phyloP scores from a whole-genome alignment of 2,113 vertebrate genomes.

The Prunella himalayana region DNA sequence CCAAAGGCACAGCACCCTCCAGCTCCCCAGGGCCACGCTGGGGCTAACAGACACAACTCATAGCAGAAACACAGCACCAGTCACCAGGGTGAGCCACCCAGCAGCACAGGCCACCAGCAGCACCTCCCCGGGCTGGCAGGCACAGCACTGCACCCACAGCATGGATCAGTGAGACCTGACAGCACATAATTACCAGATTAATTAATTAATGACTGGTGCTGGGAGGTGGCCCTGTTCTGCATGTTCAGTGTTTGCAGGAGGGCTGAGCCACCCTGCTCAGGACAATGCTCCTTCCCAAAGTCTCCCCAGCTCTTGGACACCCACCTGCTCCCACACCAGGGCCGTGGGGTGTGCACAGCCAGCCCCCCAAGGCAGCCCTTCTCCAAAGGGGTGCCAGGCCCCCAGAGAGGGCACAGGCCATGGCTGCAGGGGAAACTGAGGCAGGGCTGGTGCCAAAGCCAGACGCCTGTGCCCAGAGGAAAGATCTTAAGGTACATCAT shows the following conservation, averaged over 20 bases:
- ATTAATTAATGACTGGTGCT: background rate
- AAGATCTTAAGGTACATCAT: background rate
- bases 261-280: background rate
- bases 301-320: background rate
- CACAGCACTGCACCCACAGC: background rate
- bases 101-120: background rate
- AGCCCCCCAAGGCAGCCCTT: background rate
- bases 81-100: background rate
- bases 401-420: rapidly evolving
- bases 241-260: background rate
- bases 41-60: background rate
- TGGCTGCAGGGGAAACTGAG: background rate
- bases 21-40: rapidly evolving
- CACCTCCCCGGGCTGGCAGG: background rate
- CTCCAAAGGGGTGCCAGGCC: background rate
- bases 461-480: background rate
- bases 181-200: background rate
- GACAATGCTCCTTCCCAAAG: background rate
- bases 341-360: background rate
- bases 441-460: background rate
- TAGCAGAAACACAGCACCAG: background rate
- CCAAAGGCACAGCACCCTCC: background rate
- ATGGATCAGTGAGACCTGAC: rapidly evolving
- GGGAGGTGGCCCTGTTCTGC: background rate
- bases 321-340: rapidly evolving